Evolutionary conservation across 2,888 invertebrate genomes (phyloP), one percentile per base, ranked within the genome.

Genomic region (Monopis laevigella): DNA sequence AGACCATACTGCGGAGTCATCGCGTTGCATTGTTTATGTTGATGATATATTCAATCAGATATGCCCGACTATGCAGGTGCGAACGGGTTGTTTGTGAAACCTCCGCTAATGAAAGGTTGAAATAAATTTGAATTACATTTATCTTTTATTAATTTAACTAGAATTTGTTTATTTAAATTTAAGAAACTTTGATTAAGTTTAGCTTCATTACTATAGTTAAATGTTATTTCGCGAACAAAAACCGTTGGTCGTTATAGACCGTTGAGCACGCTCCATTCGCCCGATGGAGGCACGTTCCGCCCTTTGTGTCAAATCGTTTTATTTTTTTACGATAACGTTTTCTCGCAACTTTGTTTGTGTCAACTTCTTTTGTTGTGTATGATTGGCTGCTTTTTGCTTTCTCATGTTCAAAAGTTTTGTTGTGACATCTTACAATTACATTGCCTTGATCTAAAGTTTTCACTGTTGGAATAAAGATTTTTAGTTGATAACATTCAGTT

Each of bases 311-410:
- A 43, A 27, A 51, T 53, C 54, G 54, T 54, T 47, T 48, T 49
- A 43, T 45, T 50, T 54, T 58, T 58, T 56, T 59, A 16, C 11
- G 2, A 27, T 7, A 5, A 36, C 18, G 6, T 26, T 60, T 59
- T 59, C 56, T 60, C 58, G 49, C 41, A 44, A 46, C 50, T 51
- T 46, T 54, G 52, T 54, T 57, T 57, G 55, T 62, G 56, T 62
- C 65, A 61, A 63, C 56, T 51, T 48, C 55, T 46, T 59, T 72
- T 71, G 69, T 69, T 58, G 48, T 42, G 41, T 58, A 59, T 60
- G 69, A 69, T 69, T 65, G 63, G 27, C 14, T 3, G 39, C 39
- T 39, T 27, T 39, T 19, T 39, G 39, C 32, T 10, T 16, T 17
- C 16, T 32, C 32, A 32, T 32, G 14, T 17, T 17, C 17, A 32